Evolutionary conservation across 2,797 vertebrate genomes (phyloP).

Genomic region (Lepus oiostolus): DNA sequence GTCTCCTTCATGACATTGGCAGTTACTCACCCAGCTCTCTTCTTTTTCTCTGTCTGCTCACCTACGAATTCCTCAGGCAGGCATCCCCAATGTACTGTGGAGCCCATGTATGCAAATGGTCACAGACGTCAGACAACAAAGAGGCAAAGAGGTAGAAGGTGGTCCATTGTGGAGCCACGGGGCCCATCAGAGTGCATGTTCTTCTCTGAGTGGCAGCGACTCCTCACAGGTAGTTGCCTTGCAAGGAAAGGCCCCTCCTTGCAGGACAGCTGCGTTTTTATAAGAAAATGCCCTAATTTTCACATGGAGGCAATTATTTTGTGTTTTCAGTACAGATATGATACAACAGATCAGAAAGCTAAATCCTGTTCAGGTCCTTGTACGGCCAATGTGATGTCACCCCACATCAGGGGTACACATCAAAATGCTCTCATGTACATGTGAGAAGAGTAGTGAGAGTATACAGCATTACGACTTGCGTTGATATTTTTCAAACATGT

Average conservation of each 20-base stretch:
- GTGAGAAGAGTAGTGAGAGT: background rate
- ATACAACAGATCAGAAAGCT: background rate
- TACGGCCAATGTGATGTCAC: background rate
- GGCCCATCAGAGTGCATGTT: background rate
- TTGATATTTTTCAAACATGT: background rate
- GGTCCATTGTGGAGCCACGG: accelerated
- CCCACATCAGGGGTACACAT: background rate
- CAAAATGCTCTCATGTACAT: background rate
- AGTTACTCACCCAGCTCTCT: background rate
- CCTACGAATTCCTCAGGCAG: background rate
- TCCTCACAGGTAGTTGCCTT: background rate
- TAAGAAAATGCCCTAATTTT: background rate
- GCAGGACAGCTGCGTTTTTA: background rate
- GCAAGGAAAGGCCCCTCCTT: background rate
- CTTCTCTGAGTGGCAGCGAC: background rate
- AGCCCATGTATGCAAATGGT: background rate
- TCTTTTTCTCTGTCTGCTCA: background rate
- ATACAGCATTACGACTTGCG: background rate
- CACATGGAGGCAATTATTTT: background rate
- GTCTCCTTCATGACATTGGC: background rate
- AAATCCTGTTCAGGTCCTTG: background rate
- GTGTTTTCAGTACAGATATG: background rate
- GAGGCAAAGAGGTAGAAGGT: background rate
- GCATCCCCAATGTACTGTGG: background rate
- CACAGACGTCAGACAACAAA: background rate